Percentiles rank a stretch among this genome's conserved stretches.
phyloP scores from a whole-genome alignment of 2,888 invertebrate genomes.

The Sepioteuthis lessoniana region DNA sequence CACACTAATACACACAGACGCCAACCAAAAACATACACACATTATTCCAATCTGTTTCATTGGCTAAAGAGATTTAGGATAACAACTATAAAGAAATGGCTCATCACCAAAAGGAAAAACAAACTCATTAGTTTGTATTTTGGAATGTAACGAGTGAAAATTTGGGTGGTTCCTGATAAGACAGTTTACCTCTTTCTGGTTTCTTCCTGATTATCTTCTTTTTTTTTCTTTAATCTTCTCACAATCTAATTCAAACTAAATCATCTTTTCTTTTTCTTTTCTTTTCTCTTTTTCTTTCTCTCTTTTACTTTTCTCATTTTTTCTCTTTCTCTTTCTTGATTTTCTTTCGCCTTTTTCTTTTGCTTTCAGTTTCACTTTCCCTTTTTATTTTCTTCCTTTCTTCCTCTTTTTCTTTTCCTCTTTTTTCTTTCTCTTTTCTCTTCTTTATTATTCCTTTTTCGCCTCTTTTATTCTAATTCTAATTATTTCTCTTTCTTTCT shows the following conservation, averaged over 20 bases:
- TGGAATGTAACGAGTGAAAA: neutral
- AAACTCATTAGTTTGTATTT: neutral
- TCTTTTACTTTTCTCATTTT: neutral
- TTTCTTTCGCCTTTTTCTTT: neutral
- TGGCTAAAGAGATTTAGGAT: neutral
- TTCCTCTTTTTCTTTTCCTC: neutral
- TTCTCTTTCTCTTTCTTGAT: neutral
- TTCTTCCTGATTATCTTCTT: neutral
- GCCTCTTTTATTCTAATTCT: neutral
- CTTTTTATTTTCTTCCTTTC: neutral
- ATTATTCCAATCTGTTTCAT: neutral
- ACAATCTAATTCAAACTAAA: too few relatives aligned
- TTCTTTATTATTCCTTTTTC: slow-evolving; percentile 42
- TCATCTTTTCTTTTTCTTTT: neutral
- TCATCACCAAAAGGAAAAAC: neutral
- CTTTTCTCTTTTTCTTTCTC: neutral
- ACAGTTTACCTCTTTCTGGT: neutral
- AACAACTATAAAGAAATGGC: neutral
- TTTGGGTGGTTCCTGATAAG: neutral
- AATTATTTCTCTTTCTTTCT: slow-evolving; percentile 16
- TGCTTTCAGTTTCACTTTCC: neutral
- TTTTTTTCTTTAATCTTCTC: too few relatives aligned
- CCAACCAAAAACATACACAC: neutral
- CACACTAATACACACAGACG: neutral
- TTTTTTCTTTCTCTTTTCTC: slow-evolving; percentile 36